Evolutionary conservation across 2,888 invertebrate genomes (phyloP).

Genomic region (Ectemnius lituratus): DNA sequence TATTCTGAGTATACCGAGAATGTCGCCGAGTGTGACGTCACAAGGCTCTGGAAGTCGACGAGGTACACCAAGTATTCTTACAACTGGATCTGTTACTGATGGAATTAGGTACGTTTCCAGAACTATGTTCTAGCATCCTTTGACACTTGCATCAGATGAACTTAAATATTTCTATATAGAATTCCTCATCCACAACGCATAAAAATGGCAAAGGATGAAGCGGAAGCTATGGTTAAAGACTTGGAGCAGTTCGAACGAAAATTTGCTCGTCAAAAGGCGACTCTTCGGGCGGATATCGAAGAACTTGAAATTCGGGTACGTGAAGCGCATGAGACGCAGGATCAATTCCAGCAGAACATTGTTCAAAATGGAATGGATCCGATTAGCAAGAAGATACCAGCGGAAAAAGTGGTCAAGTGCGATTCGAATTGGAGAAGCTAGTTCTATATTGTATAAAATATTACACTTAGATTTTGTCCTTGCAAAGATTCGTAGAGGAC

Average conservation of each 20-base stretch:
- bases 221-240: conserved; percentile 77
- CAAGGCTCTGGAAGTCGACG: conserved; percentile 48
- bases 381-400: conserved; percentile 82
- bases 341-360: conserved; percentile 80
- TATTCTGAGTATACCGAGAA: conserved; percentile 22
- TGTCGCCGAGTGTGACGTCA: conserved; percentile 49
- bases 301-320: conserved; percentile 79
- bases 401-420: conserved; percentile 79
- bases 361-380: conserved; percentile 80
- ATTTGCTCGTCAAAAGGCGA: conserved; percentile 76
- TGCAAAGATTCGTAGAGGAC: conserved; percentile 80
- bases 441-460: not conserved
- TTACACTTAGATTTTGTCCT: conserved; percentile 10
- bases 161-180: conserved; percentile 40
- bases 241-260: conserved; percentile 70
- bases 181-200: conserved; percentile 78
- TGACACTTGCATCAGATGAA: no score
- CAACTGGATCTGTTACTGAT: conserved; percentile 18
- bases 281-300: conserved; percentile 80
- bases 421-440: not conserved
- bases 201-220: conserved; percentile 79
- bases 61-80: conserved; percentile 25
- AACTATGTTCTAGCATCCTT: not conserved
- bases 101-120: conserved; percentile 29
- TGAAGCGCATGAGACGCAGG: conserved; percentile 79